Evolutionary conservation across 2,113 vertebrate species (phyloP), one percentile per base, ranked within the genome.

Genomic region (Colistium nudipinnis): DNA sequence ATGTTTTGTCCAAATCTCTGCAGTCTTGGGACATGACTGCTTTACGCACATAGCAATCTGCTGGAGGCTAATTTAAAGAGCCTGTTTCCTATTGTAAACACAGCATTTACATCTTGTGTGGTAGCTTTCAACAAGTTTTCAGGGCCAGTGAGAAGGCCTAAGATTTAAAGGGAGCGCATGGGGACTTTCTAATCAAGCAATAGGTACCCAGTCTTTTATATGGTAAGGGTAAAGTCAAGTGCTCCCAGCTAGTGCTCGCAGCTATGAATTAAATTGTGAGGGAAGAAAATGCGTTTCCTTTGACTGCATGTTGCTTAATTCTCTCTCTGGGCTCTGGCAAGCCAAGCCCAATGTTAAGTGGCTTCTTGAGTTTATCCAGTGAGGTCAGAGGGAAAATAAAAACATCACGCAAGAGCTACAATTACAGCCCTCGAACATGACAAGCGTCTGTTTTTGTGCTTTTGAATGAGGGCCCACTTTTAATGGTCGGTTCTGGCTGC

Each of bases 311-410:
- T 80, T 86, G 84, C 81, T 78, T 85, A 72, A 83, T 75, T 86
- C 80, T 89, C 82, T 84, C 74, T 85, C 73, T 66, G 87, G 76
- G 85, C 70, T 88, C 88, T 91, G 91, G 89, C 90, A 88, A 82
- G 80, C 81, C 83, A 74, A 86, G 83, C 86, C 84, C 78, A 28
- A 81, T 88, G 91, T 93, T 92, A 92, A 92, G 91, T 90, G 91
- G 92, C 90, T 93, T 93, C 85, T 91, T 90, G 78, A 93, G 93
- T 92, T 93, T 93, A 92, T 92, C 84, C 90, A 92, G 80, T 83
- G 92, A 93, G 92, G 93, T 93, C 92, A 88, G 91, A 86, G 91
- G 85, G 91, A 92, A 91, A 92, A 92, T 91, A 91, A 91, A 93
- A 92, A 93, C 92, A 92, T 90, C 89, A 91, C 89, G 84, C 75